These are phyloP conservation scores for Cryptotermes secundus DNA, from an alignment of 1,140 invertebrate genomes.

Conservation along the genomic window DNA sequence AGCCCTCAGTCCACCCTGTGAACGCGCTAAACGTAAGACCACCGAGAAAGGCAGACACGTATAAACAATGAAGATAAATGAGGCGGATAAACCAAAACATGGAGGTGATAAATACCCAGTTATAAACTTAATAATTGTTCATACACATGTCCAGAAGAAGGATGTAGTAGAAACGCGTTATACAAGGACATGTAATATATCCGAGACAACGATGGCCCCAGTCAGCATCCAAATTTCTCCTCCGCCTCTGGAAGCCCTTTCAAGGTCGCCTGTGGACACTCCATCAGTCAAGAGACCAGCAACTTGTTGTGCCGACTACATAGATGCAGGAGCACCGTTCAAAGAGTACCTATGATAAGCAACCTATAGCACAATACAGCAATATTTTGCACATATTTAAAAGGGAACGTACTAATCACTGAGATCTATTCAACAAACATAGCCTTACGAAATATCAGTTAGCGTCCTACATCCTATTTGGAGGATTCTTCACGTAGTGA, in stretches of 20 bases:
- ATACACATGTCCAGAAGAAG: constrained; percentile 12
- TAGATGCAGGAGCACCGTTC: neutral
- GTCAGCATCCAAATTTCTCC: neutral
- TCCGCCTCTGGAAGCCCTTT: neutral
- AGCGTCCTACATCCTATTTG: too few species aligned
- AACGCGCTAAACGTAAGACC: neutral
- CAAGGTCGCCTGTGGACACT: constrained; percentile 2
- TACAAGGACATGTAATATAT: neutral
- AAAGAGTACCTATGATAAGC: neutral
- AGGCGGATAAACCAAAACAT: neutral
- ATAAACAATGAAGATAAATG: neutral
- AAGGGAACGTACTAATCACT: too few species aligned
- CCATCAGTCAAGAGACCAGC: neutral
- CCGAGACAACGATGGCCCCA: neutral
- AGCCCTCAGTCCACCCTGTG: neutral
- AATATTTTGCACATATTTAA: too few species aligned
- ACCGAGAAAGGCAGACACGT: neutral
- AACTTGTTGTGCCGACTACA: neutral
- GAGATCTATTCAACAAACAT: too few species aligned
- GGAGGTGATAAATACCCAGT: neutral
- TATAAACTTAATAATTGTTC: constrained; percentile 5
- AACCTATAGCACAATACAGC: neutral
- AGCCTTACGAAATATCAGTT: too few species aligned
- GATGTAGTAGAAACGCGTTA: neutral
- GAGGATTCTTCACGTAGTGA: too few species aligned